Evolutionary conservation across 2,113 vertebrate species (phyloP).

Genomic region (Taurulus bubalis): DNA sequence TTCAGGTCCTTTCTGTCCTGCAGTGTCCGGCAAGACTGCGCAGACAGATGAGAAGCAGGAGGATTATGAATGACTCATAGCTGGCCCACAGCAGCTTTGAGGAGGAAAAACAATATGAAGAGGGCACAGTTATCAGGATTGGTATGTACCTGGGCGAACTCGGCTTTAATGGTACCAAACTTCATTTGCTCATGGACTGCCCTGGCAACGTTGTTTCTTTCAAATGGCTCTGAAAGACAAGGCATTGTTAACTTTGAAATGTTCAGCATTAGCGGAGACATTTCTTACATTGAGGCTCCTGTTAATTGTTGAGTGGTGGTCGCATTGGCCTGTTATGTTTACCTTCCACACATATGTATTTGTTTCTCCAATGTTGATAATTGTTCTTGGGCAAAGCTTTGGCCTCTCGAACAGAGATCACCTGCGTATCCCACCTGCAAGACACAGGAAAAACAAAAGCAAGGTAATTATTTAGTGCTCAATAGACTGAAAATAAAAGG

Average conservation of each 20-base stretch:
- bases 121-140: neutral
- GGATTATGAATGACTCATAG: constrained; percentile 29
- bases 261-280: neutral
- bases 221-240: constrained; percentile 93
- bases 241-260: constrained; percentile 17
- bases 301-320: neutral
- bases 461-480: neutral
- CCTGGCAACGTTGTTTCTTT: constrained; percentile 94
- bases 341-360: constrained; percentile 98
- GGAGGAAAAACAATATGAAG: constrained; percentile 2
- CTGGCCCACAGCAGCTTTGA: neutral
- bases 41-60: constrained; percentile 48
- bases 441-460: constrained; percentile 20
- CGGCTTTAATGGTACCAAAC: constrained; percentile 89
- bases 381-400: constrained; percentile 87
- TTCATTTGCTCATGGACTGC: constrained; percentile 94
- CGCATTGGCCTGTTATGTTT: constrained; percentile 23
- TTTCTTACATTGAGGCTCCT: neutral
- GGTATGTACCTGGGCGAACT: constrained; percentile 88
- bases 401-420: constrained; percentile 95
- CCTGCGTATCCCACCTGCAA: constrained; percentile 88
- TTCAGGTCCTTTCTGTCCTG: constrained; percentile 88
- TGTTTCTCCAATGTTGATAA: constrained; percentile 91
- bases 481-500: neutral
- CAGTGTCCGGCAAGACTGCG: constrained; percentile 87